Evolutionary conservation across 2,113 vertebrate species (phyloP).

Genomic region (Zosterops pallidus): DNA sequence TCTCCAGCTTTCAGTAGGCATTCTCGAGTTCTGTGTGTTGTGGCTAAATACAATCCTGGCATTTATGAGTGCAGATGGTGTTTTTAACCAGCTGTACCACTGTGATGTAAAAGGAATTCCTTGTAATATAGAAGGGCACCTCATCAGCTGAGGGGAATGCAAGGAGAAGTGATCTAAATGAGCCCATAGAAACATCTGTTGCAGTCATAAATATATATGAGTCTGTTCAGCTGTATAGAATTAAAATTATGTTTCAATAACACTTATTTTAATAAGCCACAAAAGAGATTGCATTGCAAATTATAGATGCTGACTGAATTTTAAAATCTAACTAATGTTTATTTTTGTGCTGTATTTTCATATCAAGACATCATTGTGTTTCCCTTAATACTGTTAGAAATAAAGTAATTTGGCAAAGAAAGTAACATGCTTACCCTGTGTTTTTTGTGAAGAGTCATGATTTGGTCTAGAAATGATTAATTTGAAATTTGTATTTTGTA

Average conservation of each 20-base stretch:
- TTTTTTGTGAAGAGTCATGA: background rate
- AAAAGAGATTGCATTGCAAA: constrained; percentile 37
- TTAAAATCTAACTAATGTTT: constrained; percentile 28
- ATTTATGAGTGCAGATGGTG: constrained; percentile 54
- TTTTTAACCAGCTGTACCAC: constrained; percentile 55
- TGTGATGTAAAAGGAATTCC: constrained; percentile 65
- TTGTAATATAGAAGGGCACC: constrained; percentile 51
- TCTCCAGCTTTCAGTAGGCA: constrained; percentile 15
- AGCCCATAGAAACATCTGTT: constrained; percentile 67
- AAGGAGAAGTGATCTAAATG: constrained; percentile 31
- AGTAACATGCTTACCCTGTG: background rate
- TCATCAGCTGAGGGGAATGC: constrained; percentile 63
- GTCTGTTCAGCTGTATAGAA: constrained; percentile 55
- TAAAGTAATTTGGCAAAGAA: constrained; percentile 1
- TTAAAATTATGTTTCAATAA: constrained; percentile 60
- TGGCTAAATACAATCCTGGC: constrained; percentile 25
- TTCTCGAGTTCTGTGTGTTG: constrained; percentile 6
- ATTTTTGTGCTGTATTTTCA: background rate
- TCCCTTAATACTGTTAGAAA: constrained; percentile 16
- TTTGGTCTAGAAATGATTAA: background rate
- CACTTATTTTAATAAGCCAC: constrained; percentile 57
- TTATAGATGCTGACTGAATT: constrained; percentile 39
- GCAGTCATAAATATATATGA: constrained; percentile 60
- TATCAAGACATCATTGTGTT: background rate
- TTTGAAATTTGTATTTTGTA: background rate